These are phyloP conservation scores for Tetranychus truncatus DNA, from an alignment of 2,888 invertebrate genomes.

Conservation along the genomic window DNA sequence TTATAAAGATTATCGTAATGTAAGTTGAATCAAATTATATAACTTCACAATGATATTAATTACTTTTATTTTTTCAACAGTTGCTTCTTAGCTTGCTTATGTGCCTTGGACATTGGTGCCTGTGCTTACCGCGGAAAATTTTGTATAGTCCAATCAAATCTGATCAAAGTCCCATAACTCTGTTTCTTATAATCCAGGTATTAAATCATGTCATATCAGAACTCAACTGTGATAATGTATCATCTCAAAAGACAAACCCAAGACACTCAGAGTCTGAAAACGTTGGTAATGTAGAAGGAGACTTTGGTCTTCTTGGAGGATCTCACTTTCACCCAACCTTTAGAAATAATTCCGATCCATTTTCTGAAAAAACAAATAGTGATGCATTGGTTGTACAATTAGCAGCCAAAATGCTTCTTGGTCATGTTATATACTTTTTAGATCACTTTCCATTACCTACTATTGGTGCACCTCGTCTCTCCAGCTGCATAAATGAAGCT, in stretches of 20 bases:
- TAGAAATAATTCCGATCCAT: not conserved
- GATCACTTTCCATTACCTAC: slow-evolving; percentile 80
- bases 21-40: not conserved
- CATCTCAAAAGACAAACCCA: not conserved
- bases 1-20: slow-evolving; percentile 20
- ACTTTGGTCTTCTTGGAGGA: not conserved
- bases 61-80: not conserved
- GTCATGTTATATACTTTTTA: slow-evolving; percentile 72
- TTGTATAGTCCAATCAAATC: not conserved
- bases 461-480: slow-evolving; percentile 64
- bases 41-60: not conserved
- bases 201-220: slow-evolving; percentile 1
- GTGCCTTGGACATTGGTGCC: slow-evolving; percentile 82
- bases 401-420: slow-evolving; percentile 49
- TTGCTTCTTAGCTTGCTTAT: slow-evolving; percentile 50
- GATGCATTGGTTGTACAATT: slow-evolving; percentile 31
- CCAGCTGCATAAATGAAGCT: slow-evolving; percentile 74
- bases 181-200: not conserved
- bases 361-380: not conserved
- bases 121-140: slow-evolving; percentile 43
- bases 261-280: not conserved
- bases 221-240: not conserved
- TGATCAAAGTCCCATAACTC: not conserved
- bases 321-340: not conserved
- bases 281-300: not conserved